These are phyloP conservation scores for Sycophila sp. DNA, from an alignment of 1,140 invertebrate genomes.

Conservation along the genomic window DNA sequence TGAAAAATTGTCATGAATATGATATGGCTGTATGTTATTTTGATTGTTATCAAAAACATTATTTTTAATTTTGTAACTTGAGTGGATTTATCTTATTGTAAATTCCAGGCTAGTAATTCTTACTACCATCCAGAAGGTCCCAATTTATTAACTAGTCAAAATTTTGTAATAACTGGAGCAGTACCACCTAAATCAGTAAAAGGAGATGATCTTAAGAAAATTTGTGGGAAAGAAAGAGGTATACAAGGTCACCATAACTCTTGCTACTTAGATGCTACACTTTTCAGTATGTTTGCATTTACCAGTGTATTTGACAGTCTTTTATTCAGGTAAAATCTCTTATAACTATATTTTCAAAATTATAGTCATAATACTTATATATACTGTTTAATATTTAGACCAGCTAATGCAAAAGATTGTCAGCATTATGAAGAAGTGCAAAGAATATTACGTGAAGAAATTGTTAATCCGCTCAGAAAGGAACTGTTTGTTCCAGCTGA, in stretches of 20 bases:
- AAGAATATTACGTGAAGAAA: conserved; percentile 90
- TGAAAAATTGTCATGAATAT: conserved; percentile 81
- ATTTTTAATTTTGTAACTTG: conserved; percentile 38
- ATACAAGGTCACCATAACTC: conserved; percentile 99
- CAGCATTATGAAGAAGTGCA: conserved; percentile 88
- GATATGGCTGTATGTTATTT: conserved; percentile 73
- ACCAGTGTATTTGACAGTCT: conserved; percentile 92
- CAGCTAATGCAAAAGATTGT: conserved; percentile 76
- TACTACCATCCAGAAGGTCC: conserved; percentile 55
- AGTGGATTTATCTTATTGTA: too few relatives aligned
- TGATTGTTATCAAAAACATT: conserved; percentile 26
- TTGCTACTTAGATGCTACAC: conserved; percentile 95
- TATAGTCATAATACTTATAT: too few relatives aligned
- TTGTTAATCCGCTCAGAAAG: conserved; percentile 92
- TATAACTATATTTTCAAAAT: too few relatives aligned
- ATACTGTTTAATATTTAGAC: conserved; percentile 63
- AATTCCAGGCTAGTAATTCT: conserved; percentile 44
- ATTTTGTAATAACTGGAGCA: conserved; percentile 80
- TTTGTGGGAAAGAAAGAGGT: conserved; percentile 83
- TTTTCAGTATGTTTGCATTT: conserved; percentile 97
- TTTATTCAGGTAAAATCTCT: conserved; percentile 75
- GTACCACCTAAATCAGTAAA: conserved; percentile 78
- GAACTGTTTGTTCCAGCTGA: conserved; percentile 92
- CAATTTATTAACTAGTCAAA: conserved; percentile 72
- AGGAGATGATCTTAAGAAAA: conserved; percentile 74